Evolutionary conservation across 2,888 invertebrate species (phyloP), one percentile per base, ranked within the genome.

Genomic region (Cephus sareptanus): DNA sequence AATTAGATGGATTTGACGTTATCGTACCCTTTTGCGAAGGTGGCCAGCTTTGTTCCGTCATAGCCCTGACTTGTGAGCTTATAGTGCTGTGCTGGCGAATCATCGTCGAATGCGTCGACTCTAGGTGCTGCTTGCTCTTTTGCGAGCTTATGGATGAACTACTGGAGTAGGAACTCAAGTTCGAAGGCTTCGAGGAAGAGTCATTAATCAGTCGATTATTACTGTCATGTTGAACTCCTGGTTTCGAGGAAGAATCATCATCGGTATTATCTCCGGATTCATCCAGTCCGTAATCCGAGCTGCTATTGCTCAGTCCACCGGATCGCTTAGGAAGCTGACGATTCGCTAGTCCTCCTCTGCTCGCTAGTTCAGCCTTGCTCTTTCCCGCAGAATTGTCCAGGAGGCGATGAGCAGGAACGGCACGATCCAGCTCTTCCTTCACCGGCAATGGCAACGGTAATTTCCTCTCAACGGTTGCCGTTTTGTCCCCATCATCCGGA

Each of bases 381-480:
- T 96, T 96, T 82, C 95, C 96, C 30, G 96, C 96, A 1, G 97
- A 96, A 86, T 96, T 96, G 92, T 98, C 98, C 75, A 98, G 93
- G 82, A 98, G 93, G 89, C 95, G 96, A 86, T 96, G 96, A 85
- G 96, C 96, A 76, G 98, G 98, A 80, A 98, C 96, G 0, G 96
- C 97, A 83, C 95, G 94, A 92, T 97, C 97, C 86, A 97, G 93
- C 92, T 97, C 97, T 88, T 97, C 91, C 77, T 91, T 91, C 9
- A 91, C 88, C 1, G 91, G 90, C 37, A 90, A 77, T 23, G 90
- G 90, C 13, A 91, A 82, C 1, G 94, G 94, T 77, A 94, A 90
- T 87, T 95, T 96, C 78, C 95, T 92, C 89, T 96, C 96, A 30
- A 96, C 95, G 0, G 96, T 96, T 33, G 95, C 95, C 34, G 95